Base-by-base conservation (phyloP, 2,888 invertebrate species). In the Gastrophysa polygoni region DNA sequence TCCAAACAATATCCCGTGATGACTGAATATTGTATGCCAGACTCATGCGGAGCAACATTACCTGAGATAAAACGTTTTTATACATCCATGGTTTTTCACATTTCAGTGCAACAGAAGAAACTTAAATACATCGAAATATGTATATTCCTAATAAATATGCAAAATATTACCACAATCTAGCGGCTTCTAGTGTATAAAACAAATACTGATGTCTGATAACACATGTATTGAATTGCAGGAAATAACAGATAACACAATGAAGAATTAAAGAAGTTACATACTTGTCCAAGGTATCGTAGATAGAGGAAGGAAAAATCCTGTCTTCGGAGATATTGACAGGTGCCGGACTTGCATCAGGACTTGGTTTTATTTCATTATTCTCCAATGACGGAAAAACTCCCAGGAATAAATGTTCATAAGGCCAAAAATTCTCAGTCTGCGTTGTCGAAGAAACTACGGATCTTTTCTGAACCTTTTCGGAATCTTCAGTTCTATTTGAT, bases 371-470 rank as follows among this genome's bases (percentile, higher is more conserved):
- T 49, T 79, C 79, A 17, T 65, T 66, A 61, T 67, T 75, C 52
- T 79, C 81, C 57, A 82, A 69, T 57, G 84, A 83, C 7, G 83
- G 84, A 73, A 89, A 86, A 69, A 91, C 86, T 68, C 89, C 89
- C n/a, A 89, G 83, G 67, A 93, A 85, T 56, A 91, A 82, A 77
- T 90, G 88, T 77, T 93, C 93, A 78, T 93, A 92, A 46, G 89
- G 89, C 85, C 89, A 88, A 69, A 86, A 81, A 75, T 89, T 88
- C 55, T 88, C 85, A 10, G 93, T 93, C 80, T 93, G 93, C 0
- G 89, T 87, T 1, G 64, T 57, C 14, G 63, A 65, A 11, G 63
- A 55, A 16, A 14, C 48, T 14, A 54, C 18, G n/a, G 8, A 29
- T 28, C 54, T 57, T 1, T 10, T 17, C 8, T 20, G 24, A 16